phyloP scores from a whole-genome alignment of 2,797 vertebrate genomes.

The Chrysolophus pictus region DNA sequence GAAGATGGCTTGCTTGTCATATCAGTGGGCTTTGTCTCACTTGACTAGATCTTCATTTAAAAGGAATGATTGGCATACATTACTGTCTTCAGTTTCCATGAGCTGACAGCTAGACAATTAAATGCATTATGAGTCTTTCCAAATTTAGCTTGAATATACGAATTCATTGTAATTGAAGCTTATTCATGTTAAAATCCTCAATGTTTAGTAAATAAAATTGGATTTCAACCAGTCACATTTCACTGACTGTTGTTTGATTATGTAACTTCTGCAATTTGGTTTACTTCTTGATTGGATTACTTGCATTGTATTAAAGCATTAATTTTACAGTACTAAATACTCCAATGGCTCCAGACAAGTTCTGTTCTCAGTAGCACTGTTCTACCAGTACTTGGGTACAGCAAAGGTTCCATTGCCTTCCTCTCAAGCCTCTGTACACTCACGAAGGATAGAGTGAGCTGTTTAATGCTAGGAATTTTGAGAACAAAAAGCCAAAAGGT shows the following conservation, averaged over 20 bases:
- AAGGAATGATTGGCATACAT: neutral
- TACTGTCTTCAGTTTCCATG: neutral
- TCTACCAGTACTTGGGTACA: neutral
- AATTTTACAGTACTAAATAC: neutral
- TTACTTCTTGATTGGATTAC: neutral
- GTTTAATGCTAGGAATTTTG: neutral
- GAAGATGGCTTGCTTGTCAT: neutral
- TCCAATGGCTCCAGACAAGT: neutral
- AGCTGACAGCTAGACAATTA: neutral
- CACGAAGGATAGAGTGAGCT: neutral
- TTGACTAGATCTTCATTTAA: neutral
- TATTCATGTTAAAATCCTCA: neutral
- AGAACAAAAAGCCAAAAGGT: neutral
- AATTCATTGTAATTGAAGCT: neutral
- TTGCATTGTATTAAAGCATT: neutral
- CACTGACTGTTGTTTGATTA: neutral
- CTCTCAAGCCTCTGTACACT: neutral
- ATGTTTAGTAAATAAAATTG: neutral
- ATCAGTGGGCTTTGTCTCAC: neutral
- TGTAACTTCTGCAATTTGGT: neutral
- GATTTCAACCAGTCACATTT: neutral
- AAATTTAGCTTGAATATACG: neutral
- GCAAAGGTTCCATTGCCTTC: neutral
- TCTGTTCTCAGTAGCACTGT: neutral
- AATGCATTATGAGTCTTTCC: neutral